Conservation (phyloP, 2,888 invertebrate genomes). For the Lathronympha strigana region DNA sequence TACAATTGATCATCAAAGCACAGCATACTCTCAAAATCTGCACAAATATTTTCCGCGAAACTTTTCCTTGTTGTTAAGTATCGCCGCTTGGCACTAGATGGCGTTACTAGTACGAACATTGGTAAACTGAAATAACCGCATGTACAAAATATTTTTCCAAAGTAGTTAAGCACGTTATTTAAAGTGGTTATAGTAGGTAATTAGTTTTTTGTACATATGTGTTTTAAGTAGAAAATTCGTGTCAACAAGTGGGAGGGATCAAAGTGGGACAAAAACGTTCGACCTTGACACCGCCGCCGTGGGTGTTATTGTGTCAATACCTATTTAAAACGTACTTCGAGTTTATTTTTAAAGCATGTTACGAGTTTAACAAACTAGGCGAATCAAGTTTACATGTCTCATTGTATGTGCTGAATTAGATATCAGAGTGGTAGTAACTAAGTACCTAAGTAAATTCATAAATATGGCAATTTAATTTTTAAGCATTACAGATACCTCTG, state of each 20-base stretch:
- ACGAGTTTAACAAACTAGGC: neutral
- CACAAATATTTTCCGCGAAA: conserved; percentile 11
- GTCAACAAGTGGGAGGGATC: conserved; percentile 31
- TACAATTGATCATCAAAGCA: neutral
- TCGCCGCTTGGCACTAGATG: conserved; percentile 39
- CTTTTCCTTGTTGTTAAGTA: conserved; percentile 23
- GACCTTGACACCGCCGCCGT: conserved; percentile 38
- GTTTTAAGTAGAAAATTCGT: conserved; percentile 7
- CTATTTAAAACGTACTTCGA: conserved; percentile 20
- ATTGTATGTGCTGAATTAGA: neutral
- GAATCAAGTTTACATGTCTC: neutral
- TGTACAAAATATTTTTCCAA: neutral
- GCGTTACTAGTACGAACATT: conserved; percentile 15
- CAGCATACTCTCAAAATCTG: neutral
- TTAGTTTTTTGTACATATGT: neutral
- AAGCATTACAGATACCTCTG: too few relatives aligned
- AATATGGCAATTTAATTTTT: too few relatives aligned
- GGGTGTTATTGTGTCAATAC: conserved; percentile 34
- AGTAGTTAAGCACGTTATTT: neutral
- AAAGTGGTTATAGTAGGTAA: neutral
- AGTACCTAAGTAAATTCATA: neutral
- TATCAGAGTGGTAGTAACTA: neutral
- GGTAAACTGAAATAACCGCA: neutral
- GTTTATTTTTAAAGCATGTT: conserved; percentile 34
- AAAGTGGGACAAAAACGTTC: conserved; percentile 31